Percentiles rank a stretch among this genome's conserved stretches.
Evolutionary conservation across 2,113 vertebrate species (phyloP).

Genomic region (Clarias macrocephalus): DNA sequence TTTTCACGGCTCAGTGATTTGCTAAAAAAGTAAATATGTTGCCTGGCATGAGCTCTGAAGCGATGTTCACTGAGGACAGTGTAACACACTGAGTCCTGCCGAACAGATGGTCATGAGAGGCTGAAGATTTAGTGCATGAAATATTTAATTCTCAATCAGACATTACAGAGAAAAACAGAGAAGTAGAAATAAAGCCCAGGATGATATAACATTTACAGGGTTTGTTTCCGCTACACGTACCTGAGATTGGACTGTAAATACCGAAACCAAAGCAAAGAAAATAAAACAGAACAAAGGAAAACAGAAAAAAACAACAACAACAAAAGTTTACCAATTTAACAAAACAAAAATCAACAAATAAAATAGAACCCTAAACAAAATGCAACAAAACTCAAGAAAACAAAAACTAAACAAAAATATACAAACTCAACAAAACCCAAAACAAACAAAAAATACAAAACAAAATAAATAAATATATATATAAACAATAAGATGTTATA

Average conservation of each 20-base stretch:
- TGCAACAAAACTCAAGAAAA: not conserved
- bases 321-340: not conserved
- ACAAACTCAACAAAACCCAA: not conserved
- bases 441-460: not conserved
- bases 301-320: not conserved
- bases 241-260: not conserved
- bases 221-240: not conserved
- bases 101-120: slow-evolving; percentile 6
- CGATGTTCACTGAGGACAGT: slow-evolving; percentile 52
- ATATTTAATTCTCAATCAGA: not conserved
- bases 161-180: not conserved
- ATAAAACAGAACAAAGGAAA: not conserved
- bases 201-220: not conserved
- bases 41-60: slow-evolving; percentile 48
- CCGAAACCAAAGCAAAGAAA: not conserved
- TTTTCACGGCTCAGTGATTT: slow-evolving; percentile 56
- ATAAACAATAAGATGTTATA: too few relatives aligned
- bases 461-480: too few relatives aligned
- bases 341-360: not conserved
- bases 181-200: not conserved
- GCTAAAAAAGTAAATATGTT: slow-evolving; percentile 55
- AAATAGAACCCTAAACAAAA: not conserved
- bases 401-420: too few relatives aligned
- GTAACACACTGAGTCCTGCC: slow-evolving; percentile 42
- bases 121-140: not conserved